These are phyloP conservation scores for Acrocyrtus sp. DNA, from an alignment of 2,888 invertebrate species.

Conservation along the genomic window DNA sequence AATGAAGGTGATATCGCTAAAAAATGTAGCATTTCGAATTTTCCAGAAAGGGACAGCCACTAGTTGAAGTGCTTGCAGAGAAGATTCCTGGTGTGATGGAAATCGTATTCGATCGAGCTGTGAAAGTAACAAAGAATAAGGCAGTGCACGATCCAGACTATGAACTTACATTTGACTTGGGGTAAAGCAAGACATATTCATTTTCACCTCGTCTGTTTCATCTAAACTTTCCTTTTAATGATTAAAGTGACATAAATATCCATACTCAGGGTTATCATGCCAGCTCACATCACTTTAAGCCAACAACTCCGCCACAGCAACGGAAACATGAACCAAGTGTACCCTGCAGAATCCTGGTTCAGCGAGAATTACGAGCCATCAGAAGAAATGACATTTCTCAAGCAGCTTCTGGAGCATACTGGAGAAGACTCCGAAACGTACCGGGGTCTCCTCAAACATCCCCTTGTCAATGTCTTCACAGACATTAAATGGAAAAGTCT, in stretches of 20 bases:
- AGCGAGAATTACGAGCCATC: slow-evolving; percentile 18
- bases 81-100: slow-evolving; percentile 42
- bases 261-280: slow-evolving; percentile 23
- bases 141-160: slow-evolving; percentile 36
- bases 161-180: slow-evolving; percentile 45
- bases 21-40: neutral
- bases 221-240: neutral
- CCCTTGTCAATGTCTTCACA: slow-evolving; percentile 53
- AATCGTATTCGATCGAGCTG: slow-evolving; percentile 45
- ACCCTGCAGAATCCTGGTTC: slow-evolving; percentile 31
- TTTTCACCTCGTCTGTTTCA: too few species aligned
- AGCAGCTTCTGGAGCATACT: slow-evolving; percentile 31
- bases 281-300: slow-evolving; percentile 25
- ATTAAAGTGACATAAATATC: too few species aligned
- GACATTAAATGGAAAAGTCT: slow-evolving; percentile 58
- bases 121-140: slow-evolving; percentile 22
- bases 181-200: slow-evolving; percentile 27
- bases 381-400: slow-evolving; percentile 48
- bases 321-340: slow-evolving; percentile 26
- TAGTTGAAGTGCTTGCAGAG: slow-evolving; percentile 42
- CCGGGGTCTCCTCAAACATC: slow-evolving; percentile 44
- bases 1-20: too few species aligned
- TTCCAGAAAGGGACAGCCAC: slow-evolving; percentile 31
- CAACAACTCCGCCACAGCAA: slow-evolving; percentile 6
- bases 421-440: slow-evolving; percentile 26